Evolutionary conservation across 2,888 invertebrate genomes (phyloP).

Genomic region (Minunthozetes semirufus): DNA sequence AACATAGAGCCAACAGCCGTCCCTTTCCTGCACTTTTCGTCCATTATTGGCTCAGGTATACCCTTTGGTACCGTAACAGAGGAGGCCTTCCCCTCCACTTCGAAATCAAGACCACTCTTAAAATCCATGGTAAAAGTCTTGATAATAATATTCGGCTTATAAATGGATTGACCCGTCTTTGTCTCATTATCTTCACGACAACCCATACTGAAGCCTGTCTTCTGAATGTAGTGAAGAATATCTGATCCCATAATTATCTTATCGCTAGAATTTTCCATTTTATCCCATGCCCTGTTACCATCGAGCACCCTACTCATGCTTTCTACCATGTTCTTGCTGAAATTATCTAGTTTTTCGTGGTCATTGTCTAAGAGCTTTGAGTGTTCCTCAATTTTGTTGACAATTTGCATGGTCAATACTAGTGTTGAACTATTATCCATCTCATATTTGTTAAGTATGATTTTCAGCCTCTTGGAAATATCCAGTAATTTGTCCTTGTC

Average conservation of each 20-base stretch:
- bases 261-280: no score
- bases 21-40: neutral
- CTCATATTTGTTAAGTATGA: neutral
- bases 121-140: constrained; percentile 30
- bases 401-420: neutral
- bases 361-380: neutral
- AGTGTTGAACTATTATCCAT: neutral
- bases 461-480: neutral
- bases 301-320: neutral
- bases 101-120: neutral
- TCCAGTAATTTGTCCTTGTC: neutral
- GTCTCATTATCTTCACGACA: neutral
- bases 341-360: neutral
- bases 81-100: neutral
- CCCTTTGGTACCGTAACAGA: neutral
- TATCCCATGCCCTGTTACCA: neutral
- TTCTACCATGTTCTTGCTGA: constrained; percentile 12
- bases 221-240: constrained; percentile 23
- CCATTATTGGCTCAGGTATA: neutral
- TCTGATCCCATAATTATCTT: neutral
- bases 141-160: constrained; percentile 19
- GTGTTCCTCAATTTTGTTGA: neutral
- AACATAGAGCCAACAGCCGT: constrained; percentile 28
- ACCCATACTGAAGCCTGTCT: neutral
- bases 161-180: neutral